Conservation (phyloP, 2,888 invertebrate species). For the Apamea anceps region DNA sequence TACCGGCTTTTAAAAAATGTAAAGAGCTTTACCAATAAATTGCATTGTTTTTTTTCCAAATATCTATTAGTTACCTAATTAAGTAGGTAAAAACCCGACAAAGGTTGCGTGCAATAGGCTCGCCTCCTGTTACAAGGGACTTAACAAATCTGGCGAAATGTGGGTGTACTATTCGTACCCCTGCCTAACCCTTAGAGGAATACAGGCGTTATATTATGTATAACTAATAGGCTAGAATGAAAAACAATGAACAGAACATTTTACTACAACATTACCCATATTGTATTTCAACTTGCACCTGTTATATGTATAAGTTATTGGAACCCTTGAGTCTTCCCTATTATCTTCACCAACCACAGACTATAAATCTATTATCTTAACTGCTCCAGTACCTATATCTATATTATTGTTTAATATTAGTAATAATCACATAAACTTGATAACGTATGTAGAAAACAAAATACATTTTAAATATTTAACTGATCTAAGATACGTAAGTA, state of each 20-base stretch:
- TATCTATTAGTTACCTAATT: background rate
- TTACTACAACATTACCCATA: too few species aligned
- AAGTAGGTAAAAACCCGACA: background rate
- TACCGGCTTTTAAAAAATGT: background rate
- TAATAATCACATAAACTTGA: background rate
- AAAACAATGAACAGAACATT: too few species aligned
- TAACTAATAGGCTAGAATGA: too few species aligned
- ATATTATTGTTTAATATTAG: background rate
- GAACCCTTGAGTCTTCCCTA: too few species aligned
- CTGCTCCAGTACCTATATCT: background rate
- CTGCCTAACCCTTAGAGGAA: too few species aligned
- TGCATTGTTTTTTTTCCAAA: background rate
- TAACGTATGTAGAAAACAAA: background rate
- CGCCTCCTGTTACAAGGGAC: too few species aligned
- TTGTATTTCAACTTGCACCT: too few species aligned
- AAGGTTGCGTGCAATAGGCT: too few species aligned
- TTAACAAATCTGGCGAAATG: too few species aligned
- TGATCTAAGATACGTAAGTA: conserved; percentile 31
- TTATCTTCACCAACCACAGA: background rate
- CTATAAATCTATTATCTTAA: background rate
- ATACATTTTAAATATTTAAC: background rate
- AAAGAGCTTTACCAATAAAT: background rate
- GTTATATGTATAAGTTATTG: too few species aligned
- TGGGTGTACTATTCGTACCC: too few species aligned
- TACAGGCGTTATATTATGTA: too few species aligned